phyloP scores from a whole-genome alignment of 2,888 invertebrate species.

The Drosophila melanosoma region DNA sequence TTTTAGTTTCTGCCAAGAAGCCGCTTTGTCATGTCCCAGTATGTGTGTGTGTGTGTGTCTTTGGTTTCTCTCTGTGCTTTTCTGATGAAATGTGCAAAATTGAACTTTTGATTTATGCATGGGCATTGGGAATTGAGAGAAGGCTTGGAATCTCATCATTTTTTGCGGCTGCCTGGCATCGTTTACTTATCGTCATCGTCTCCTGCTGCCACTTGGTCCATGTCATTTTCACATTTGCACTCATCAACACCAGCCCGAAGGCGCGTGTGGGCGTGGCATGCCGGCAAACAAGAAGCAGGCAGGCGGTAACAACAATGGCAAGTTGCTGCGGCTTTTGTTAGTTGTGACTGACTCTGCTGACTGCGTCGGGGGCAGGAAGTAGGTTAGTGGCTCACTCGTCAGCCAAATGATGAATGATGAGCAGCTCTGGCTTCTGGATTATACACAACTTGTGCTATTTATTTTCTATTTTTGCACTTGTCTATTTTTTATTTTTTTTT shows the following conservation, averaged over 20 bases:
- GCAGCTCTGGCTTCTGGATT: conserved; percentile 42
- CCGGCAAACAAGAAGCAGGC: conserved; percentile 56
- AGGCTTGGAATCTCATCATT: conserved; percentile 63
- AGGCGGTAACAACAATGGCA: conserved; percentile 46
- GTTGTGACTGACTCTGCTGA: conserved; percentile 17
- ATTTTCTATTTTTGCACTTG: conserved; percentile 16
- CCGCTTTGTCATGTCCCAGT: conserved; percentile 33
- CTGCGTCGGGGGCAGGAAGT: conserved; percentile 60
- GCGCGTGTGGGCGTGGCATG: conserved; percentile 55
- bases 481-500: conserved; percentile 10
- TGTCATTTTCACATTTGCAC: conserved; percentile 74
- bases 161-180: conserved; percentile 43
- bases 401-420: conserved; percentile 73
- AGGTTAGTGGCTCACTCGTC: conserved; percentile 81
- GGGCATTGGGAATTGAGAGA: conserved; percentile 19
- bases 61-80: conserved; percentile 17
- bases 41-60: conserved; percentile 8
- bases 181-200: conserved; percentile 47
- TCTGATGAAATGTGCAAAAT: conserved; percentile 63
- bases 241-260: conserved; percentile 60
- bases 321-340: conserved; percentile 45
- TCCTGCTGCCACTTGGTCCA: conserved; percentile 47
- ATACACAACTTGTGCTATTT: conserved; percentile 16
- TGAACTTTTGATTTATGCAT: conserved; percentile 78
- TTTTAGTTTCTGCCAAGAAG: conserved; percentile 67